Base-by-base conservation (phyloP, 2,797 vertebrate genomes). In the Oreonectes daqikongensis region DNA sequence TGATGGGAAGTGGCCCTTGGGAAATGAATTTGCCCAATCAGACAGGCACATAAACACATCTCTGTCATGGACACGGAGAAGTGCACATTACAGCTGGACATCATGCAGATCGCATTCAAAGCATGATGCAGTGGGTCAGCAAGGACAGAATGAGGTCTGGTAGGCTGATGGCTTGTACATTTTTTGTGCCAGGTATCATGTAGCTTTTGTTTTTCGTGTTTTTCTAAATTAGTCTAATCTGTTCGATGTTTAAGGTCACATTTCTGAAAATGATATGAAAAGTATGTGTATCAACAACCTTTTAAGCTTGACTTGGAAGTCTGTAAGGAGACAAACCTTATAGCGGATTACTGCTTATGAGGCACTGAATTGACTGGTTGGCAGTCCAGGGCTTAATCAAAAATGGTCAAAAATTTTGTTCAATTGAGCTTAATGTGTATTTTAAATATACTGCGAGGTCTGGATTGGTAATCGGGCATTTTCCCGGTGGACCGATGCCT, bases 21-120 rank as follows among this genome's bases (percentile, higher is more conserved):
- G 80, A 82, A 77, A 82, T 81, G 48, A 79, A 80, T 81, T 76
- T 74, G 80, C 52, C 69, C 75, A 81, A 83, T 79, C 77, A 80
- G 77, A 28, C 20, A 22, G 63, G 46, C 59, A 66, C 35, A 75
- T 48, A 70, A 78, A 81, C 71, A 76, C 64, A 60, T 67, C 71
- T 77, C 69, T 77, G 42, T 80, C 77, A 76, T 77, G 78, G 78
- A 81, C 80, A 83, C 65, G 77, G 60, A 57, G 42, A 71, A 69
- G 77, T 68, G 79, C 77, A 73, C 81, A 46, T 28, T 74, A 71
- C 77, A 81, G 79, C 70, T 84, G 82, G 79, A 74, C 61, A 70
- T 67, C 28, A 81, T 48, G 70, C 80, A 30, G 66, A 63, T 69
- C 53, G 5, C 4, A 74, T 75, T 66, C 18, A 20, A 75, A 55